Evolutionary conservation across 30 jellyfish, hydroid and myxozoan genomes (phyloP), one percentile per base, ranked within the genome.

Genomic region (Aurelia sp.): DNA sequence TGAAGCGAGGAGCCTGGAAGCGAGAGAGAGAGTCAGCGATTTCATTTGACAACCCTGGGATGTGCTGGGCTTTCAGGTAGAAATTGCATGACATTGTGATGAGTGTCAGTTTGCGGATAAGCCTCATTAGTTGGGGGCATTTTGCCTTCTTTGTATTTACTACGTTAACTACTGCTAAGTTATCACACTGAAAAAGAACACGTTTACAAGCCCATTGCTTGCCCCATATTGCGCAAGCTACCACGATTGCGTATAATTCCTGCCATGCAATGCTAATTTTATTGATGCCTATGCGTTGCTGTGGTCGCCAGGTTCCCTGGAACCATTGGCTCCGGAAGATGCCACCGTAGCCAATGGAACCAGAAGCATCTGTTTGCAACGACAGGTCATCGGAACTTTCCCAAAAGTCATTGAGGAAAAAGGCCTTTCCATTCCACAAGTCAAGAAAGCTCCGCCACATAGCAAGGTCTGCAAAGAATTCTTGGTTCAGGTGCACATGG

Each of bases 381-480:
- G 88, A 33, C 10, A 61, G 17, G 20, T 23, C 37, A 30, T 30
- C 31, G 21, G 47, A 23, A 3, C 21, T 8, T 15, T 16, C 44
- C 81, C 81, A 71, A 18, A 17, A 15, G 18, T 59, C 37, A 33
- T 13, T 23, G 27, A 13, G 37, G 50, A 87, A 53, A 76, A 87
- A 68, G 40, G 92, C 66, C 58, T 84, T 65, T 13, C 96, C 96
- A 76, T 87, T 87, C 96, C 96, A 87, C 22, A 70, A 66, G 71
- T 87, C 57, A 41, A 41, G 52, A 13, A 41, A 41, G 61, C 62
- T 53, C n/a, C 31, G 35, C 97, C 97, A 89, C 90, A 90, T 80
- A 22, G 27, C 31, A 44, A 89, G n/a, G 75, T 89, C 93, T 13
- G 81, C 86, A 13, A 40, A 13, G 47, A 80, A 93, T 58, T 62